phyloP scores from a whole-genome alignment of 2,888 invertebrate species.

The Arenicola marina region DNA sequence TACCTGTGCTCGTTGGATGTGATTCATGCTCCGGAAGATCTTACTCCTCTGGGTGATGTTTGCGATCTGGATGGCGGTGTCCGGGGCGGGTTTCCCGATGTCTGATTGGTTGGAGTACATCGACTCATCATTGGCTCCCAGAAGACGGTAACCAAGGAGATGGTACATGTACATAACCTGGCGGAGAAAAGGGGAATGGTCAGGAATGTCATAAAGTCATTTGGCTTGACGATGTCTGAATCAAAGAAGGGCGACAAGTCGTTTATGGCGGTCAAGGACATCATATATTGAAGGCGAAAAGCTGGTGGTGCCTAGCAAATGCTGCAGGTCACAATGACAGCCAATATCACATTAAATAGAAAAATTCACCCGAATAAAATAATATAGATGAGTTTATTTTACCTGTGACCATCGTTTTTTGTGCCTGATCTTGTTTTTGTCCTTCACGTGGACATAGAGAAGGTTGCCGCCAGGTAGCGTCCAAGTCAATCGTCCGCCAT shows the following conservation, averaged over 20 bases:
- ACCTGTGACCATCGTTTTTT: conserved; percentile 95
- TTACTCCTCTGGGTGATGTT: conserved; percentile 31
- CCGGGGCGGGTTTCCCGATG: conserved; percentile 9
- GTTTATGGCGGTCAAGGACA: too few relatives aligned
- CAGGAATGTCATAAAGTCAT: too few relatives aligned
- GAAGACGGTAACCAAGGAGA: conserved; percentile 33
- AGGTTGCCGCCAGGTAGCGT: conserved; percentile 94
- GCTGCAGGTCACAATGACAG: neutral
- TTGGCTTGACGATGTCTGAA: too few relatives aligned
- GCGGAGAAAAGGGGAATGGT: neutral
- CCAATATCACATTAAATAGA: neutral
- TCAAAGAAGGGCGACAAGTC: too few relatives aligned
- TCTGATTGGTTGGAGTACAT: conserved; percentile 35
- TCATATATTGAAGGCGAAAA: too few relatives aligned
- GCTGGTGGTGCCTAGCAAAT: neutral
- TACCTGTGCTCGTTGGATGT: conserved; percentile 33
- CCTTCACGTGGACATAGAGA: conserved; percentile 94
- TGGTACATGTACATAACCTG: conserved; percentile 39
- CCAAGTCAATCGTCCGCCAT: conserved; percentile 92
- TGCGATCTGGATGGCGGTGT: neutral
- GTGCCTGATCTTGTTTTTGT: conserved; percentile 93
- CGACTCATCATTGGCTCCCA: conserved; percentile 58
- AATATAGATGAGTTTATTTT: neutral
- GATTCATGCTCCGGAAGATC: conserved; percentile 36
- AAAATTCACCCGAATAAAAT: neutral